These are phyloP conservation scores for Eupithecia insigniata DNA, from an alignment of 2,888 invertebrate species.

Conservation along the genomic window DNA sequence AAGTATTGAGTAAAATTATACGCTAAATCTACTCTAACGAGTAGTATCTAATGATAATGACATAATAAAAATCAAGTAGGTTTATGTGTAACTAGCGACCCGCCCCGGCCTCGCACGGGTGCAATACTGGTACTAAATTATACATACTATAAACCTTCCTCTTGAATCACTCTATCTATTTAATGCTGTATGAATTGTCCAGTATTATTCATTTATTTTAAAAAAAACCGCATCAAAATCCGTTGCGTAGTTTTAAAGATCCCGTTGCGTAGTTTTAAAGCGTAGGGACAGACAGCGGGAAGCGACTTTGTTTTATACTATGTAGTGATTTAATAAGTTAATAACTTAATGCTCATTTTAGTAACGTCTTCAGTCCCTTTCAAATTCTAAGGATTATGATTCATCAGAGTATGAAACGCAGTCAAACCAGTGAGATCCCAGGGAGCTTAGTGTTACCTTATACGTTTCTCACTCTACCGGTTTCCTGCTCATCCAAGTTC, in stretches of 20 bases:
- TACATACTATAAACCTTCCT: too few relatives aligned
- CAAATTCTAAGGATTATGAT: neutral
- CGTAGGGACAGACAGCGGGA: too few relatives aligned
- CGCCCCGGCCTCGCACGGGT: too few relatives aligned
- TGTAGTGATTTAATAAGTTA: too few relatives aligned
- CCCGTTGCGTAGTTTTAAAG: too few relatives aligned
- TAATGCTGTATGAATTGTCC: too few relatives aligned
- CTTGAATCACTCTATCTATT: too few relatives aligned
- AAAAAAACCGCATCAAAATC: too few relatives aligned
- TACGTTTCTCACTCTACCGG: slow-evolving; percentile 28
- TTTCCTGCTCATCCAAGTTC: slow-evolving; percentile 24
- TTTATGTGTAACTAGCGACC: neutral
- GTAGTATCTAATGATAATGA: neutral
- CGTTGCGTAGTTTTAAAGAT: too few relatives aligned
- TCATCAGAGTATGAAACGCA: slow-evolving; percentile 5
- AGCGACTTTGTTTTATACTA: too few relatives aligned
- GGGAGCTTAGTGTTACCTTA: slow-evolving; percentile 17
- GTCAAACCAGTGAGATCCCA: slow-evolving; percentile 25
- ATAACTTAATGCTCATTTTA: neutral
- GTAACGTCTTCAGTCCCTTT: neutral
- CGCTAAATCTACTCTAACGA: neutral
- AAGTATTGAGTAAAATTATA: neutral
- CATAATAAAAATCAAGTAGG: neutral
- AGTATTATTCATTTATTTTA: too few relatives aligned
- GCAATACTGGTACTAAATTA: too few relatives aligned